A percentile compares a stretch with the other conserved stretches of the same genome.
Conservation (phyloP, 2,797 vertebrate species). For the Sphenopsis melanotis region DNA sequence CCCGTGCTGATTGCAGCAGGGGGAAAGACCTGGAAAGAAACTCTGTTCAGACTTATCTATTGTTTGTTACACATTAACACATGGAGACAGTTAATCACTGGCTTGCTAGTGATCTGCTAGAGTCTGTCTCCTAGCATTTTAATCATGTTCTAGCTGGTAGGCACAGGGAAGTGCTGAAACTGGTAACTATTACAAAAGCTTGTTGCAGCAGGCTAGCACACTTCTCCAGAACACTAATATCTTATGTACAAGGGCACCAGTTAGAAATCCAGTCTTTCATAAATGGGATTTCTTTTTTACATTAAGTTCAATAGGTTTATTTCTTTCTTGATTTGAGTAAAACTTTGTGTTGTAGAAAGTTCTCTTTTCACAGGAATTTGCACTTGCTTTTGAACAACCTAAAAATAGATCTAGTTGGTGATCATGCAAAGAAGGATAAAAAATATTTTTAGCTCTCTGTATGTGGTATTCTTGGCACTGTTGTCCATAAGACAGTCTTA, state of each 20-base stretch:
- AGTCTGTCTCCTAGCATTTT: not conserved
- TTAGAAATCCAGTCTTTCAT: not conserved
- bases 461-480: not conserved
- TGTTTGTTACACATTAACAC: not conserved
- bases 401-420: conserved; percentile 40
- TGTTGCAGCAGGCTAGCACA: not conserved
- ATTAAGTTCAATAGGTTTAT: not conserved
- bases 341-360: not conserved
- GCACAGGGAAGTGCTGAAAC: conserved; percentile 14
- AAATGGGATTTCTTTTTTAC: not conserved
- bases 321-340: not conserved
- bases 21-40: not conserved
- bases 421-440: not conserved
- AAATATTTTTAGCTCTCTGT: not conserved
- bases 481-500: not conserved
- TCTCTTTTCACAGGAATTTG: not conserved
- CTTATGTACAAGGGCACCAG: not conserved
- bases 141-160: not conserved
- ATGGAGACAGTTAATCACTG: not conserved
- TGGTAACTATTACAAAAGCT: not conserved
- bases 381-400: conserved; percentile 35
- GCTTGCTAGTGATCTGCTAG: conserved; percentile 2
- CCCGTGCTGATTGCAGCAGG: not conserved
- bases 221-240: not conserved
- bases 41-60: not conserved